Evolutionary conservation across 1,140 invertebrate genomes (phyloP), one percentile per base, ranked within the genome.

Genomic region (Bombus fervidus): DNA sequence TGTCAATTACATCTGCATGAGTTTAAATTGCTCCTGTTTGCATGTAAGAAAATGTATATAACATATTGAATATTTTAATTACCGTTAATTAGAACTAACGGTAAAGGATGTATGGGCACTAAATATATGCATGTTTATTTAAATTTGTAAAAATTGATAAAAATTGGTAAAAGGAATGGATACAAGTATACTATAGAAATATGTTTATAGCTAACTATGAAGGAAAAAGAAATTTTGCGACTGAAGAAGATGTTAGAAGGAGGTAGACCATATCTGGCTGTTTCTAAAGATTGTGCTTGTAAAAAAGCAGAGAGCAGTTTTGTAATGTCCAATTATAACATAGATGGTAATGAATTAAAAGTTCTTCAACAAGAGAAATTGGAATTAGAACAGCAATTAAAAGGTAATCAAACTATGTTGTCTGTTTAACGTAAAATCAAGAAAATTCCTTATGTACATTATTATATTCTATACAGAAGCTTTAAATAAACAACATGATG

Each of bases 401-500:
- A 96, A 93, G 95, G 95, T 94, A 91, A 86, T 66, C 13, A 69
- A 53, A 82, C 43, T 39, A 43, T 73, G 18, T 41, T 18, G 59
- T 53, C n/a, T 18, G 37, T 73, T 37, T 57, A 34, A 47, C 37
- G 31, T 64, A 76, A 62, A 22, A 25, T 47, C 0, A 47, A 64
- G 4, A 64, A 31, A 34, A 25, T 69, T 39, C 25, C 39, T 31
- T 78, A 31, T 71, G 62, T 43, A 62, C 15, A 22, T 28, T 3
- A 39, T 47, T 77, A 68, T 85, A 12, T 68, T 28, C 18, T 77
- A 72, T 92, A 79, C 87, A 93, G 96, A 97, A 62, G 95, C 96
- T 47, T 90, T 97, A 82, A 95, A 95, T 84, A 97, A 97, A 90
- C 97, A 97, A 92, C 97, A 97, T 93, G 97, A 97, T 92, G 97